Evolutionary conservation across 2,113 vertebrate species (phyloP), one percentile per base, ranked within the genome.

Genomic region (Hyperoodon ampullatus): DNA sequence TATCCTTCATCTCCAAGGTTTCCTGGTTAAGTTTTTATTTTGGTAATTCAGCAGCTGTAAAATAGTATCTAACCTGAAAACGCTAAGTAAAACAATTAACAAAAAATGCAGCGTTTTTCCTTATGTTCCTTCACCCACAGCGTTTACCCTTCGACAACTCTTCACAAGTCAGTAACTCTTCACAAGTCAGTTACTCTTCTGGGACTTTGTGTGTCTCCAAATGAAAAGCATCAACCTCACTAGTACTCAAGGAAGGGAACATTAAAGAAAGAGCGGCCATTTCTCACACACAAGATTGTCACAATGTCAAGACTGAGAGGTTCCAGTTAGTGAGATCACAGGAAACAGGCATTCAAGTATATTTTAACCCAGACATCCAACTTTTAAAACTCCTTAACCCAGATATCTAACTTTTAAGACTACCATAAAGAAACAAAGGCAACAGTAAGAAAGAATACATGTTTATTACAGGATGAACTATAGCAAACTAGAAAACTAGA

Each of bases 21-120:
- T 71, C 19, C 72, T 66, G 60, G 53, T 35, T 84, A 80, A 33
- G 44, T 35, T 90, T 90, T 18, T 61, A 92, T 55, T 42, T 72
- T 71, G 77, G 7, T 44, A 77, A 93, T 44, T 53, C 6, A 66
- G 65, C 71, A 50, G 14, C 2, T 95, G 26, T 82, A 87, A 81
- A 90, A 77, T 28, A 80, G 19, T 21, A 77, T 39, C 21, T 83
- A 81, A 55, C 58, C 94, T 70, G 65, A 88, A 94, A 94, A 80
- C 77, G 16, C 63, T 90, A 70, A 78, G 28, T 47, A 72, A 82
- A 71, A 87, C 35, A 83, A n/a, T 39, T 53, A 70, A 68, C 26
- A 93, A 61, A 77, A 89, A 93, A 50, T 10, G 21, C 55, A 44
- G 72, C 28, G 7, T 28, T 53, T 72, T 77, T 26, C 77, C 70